Conservation (phyloP, 2,888 invertebrate species). For the Cosmopolites sordidus region DNA sequence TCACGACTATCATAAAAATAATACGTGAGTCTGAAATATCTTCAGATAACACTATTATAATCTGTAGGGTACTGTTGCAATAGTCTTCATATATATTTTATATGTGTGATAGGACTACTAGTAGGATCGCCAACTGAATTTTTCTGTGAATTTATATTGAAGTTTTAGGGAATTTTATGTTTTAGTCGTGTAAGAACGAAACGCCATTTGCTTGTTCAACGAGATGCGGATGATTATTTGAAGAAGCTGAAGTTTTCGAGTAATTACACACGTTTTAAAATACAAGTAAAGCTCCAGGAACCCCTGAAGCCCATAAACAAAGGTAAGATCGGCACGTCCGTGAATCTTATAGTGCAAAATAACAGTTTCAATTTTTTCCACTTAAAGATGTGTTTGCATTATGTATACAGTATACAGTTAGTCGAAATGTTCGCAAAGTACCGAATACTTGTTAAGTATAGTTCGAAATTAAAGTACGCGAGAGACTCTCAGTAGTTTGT, state of each 20-base stretch:
- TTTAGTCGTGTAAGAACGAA: slow-evolving; percentile 7
- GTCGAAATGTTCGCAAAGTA: slow-evolving; percentile 37
- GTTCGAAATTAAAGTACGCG: slow-evolving; percentile 42
- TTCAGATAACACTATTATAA: too few relatives aligned
- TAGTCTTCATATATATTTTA: too few relatives aligned
- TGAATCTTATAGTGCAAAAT: slow-evolving; percentile 41
- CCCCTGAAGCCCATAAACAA: slow-evolving; percentile 29
- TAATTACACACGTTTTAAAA: slow-evolving; percentile 12
- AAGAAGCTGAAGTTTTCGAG: slow-evolving; percentile 14
- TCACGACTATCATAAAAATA: too few relatives aligned
- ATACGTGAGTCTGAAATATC: too few relatives aligned
- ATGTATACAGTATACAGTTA: slow-evolving; percentile 35
- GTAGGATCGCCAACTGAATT: too few relatives aligned
- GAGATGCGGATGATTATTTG: slow-evolving; percentile 15
- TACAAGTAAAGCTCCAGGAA: slow-evolving; percentile 17
- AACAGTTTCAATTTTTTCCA: slow-evolving; percentile 43
- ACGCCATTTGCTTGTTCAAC: slow-evolving; percentile 25
- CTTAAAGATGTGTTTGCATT: slow-evolving; percentile 45
- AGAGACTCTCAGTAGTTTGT: slow-evolving; percentile 49
- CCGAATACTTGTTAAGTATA: slow-evolving; percentile 34
- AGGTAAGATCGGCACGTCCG: slow-evolving; percentile 46
- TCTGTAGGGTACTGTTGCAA: too few relatives aligned
- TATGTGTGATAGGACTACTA: too few relatives aligned
- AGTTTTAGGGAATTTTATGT: background rate
- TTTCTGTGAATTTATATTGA: too few relatives aligned